Evolutionary conservation across 2,888 invertebrate genomes (phyloP).

Genomic region (Choristoneura rosaceana): DNA sequence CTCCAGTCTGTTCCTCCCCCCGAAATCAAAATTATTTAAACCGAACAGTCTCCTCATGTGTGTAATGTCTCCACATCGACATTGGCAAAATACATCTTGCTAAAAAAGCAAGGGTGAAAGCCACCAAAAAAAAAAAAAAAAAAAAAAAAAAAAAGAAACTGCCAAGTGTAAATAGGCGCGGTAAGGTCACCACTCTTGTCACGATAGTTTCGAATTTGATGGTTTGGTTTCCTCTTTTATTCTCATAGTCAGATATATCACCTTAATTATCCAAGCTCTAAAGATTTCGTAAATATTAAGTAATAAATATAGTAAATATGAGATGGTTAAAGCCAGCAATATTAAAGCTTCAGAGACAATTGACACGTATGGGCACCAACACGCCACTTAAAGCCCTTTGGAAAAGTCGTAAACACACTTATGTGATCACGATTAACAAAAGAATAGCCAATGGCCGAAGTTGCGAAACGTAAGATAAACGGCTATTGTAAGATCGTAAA

Average conservation of each 20-base stretch:
- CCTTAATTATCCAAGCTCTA: background rate
- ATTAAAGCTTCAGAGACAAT: background rate
- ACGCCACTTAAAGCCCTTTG: background rate
- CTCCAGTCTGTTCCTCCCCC: too few relatives aligned
- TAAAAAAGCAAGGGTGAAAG: too few relatives aligned
- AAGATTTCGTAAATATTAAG: background rate
- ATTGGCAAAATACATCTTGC: too few relatives aligned
- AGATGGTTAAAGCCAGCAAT: background rate
- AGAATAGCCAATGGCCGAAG: conserved; percentile 6
- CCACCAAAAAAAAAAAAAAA: too few relatives aligned
- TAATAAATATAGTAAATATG: background rate
- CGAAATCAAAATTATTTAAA: too few relatives aligned
- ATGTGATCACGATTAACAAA: background rate
- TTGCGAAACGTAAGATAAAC: conserved; percentile 19
- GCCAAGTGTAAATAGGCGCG: conserved; percentile 17
- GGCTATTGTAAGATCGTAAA: conserved; percentile 29
- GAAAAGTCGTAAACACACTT: conserved; percentile 5
- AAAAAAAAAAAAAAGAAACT: conserved; percentile 36
- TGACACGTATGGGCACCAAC: background rate
- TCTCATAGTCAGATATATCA: background rate
- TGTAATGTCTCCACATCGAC: too few relatives aligned
- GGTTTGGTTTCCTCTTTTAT: background rate
- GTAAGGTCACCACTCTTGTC: conserved; percentile 14
- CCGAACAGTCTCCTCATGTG: too few relatives aligned
- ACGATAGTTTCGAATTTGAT: background rate